Evolutionary conservation across 30 jellyfish, hydroid and myxozoan genomes (phyloP).

Genomic region (Haliclystus octoradiatus): DNA sequence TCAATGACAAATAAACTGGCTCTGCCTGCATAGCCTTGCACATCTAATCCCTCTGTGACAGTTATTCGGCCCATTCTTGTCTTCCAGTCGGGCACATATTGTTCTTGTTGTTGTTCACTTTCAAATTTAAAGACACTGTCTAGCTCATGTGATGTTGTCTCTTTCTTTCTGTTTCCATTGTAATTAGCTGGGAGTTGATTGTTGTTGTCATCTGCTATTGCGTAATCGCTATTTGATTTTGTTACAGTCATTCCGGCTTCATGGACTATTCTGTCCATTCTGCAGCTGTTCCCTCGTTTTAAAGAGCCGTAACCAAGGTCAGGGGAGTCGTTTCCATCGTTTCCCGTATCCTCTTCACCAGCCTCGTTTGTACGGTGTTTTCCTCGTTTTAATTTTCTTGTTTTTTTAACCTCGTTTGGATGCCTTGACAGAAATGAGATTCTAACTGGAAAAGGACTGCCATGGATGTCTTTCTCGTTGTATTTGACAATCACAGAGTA

Average conservation of each 20-base stretch:
- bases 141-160: not conserved
- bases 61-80: conserved; percentile 25
- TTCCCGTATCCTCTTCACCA: not conserved
- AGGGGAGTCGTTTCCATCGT: not conserved
- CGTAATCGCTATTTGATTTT: not conserved
- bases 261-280: not conserved
- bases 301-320: not conserved
- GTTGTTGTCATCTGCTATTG: not conserved
- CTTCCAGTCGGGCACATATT: not conserved
- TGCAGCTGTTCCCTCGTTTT: not conserved
- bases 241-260: not conserved
- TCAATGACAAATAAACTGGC: conserved; percentile 55
- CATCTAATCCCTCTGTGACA: conserved; percentile 39
- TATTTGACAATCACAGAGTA: conserved; percentile 59
- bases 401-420: not conserved
- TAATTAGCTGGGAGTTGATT: not conserved
- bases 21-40: conserved; percentile 36
- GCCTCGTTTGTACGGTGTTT: not conserved
- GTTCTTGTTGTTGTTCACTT: not conserved
- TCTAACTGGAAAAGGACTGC: conserved; percentile 1
- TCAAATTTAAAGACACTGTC: not conserved
- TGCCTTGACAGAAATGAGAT: not conserved
- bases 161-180: not conserved
- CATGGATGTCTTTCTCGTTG: conserved; percentile 67
- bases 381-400: not conserved